Conservation (phyloP, 2,113 vertebrate species). For the Rhodinocichla rosea region DNA sequence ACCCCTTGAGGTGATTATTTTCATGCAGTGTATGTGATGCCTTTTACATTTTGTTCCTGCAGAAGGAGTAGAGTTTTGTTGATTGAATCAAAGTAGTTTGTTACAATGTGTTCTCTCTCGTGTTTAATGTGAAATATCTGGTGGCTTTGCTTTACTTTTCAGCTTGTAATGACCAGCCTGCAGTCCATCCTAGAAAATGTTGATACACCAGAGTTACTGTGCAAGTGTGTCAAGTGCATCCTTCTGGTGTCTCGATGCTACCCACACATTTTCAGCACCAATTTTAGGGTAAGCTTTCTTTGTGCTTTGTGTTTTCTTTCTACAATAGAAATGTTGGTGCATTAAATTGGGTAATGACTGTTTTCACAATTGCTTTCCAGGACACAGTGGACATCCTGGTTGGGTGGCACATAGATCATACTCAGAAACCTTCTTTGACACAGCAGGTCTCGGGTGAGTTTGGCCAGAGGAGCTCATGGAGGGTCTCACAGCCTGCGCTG, state of each 20-base stretch:
- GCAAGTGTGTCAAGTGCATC: constrained; percentile 96
- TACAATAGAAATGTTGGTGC: background rate
- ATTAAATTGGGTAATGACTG: background rate
- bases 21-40: background rate
- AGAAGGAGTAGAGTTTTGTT: background rate
- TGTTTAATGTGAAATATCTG: background rate
- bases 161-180: constrained; percentile 98
- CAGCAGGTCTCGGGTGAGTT: constrained; percentile 93
- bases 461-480: background rate
- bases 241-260: constrained; percentile 94
- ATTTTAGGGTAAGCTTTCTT: constrained; percentile 87
- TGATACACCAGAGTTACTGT: constrained; percentile 97
- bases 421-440: constrained; percentile 91
- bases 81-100: background rate
- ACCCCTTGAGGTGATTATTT: background rate
- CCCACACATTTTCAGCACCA: constrained; percentile 98
- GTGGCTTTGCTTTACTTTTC: constrained; percentile 28
- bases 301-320: background rate
- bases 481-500: background rate
- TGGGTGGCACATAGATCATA: constrained; percentile 99
- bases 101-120: background rate
- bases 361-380: constrained; percentile 65
- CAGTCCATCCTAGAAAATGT: constrained; percentile 97
- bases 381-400: constrained; percentile 98
- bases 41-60: background rate